phyloP scores from a whole-genome alignment of 2,888 invertebrate species.

The Microdon myrmicae region DNA sequence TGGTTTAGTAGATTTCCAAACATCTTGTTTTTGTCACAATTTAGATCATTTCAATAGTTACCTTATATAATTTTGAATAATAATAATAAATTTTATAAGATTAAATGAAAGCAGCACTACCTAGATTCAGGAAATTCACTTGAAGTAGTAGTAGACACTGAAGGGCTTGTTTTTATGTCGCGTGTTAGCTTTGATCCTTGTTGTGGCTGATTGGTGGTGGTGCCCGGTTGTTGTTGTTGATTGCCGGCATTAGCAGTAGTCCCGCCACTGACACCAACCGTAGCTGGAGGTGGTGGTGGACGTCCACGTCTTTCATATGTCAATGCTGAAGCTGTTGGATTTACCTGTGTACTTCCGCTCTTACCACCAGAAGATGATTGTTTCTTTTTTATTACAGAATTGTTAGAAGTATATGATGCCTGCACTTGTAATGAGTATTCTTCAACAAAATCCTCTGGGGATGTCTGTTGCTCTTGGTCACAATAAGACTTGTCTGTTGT shows the following conservation, averaged over 20 bases:
- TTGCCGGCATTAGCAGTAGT: conserved; percentile 52
- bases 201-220: conserved; percentile 54
- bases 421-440: conserved; percentile 59
- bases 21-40: conserved; percentile 30
- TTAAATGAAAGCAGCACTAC: conserved; percentile 63
- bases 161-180: conserved; percentile 56
- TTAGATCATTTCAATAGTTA: conserved; percentile 55
- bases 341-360: conserved; percentile 49
- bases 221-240: conserved; percentile 48
- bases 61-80: conserved; percentile 67
- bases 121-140: conserved; percentile 68
- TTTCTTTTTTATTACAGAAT: conserved; percentile 56
- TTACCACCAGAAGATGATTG: conserved; percentile 57
- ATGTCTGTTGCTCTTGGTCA: conserved; percentile 66
- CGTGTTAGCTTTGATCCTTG: conserved; percentile 63
- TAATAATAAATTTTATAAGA: conserved; percentile 62
- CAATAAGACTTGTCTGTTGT: conserved; percentile 54
- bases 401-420: conserved; percentile 60
- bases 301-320: conserved; percentile 63
- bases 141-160: conserved; percentile 61
- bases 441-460: conserved; percentile 66
- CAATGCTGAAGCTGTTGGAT: conserved; percentile 59
- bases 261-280: conserved; percentile 42
- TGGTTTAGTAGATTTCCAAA: too few relatives aligned
- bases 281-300: conserved; percentile 58